Percentiles rank a stretch among this genome's conserved stretches.
Conservation (phyloP, 2,888 invertebrate species). For the Eupithecia pulchellata region DNA sequence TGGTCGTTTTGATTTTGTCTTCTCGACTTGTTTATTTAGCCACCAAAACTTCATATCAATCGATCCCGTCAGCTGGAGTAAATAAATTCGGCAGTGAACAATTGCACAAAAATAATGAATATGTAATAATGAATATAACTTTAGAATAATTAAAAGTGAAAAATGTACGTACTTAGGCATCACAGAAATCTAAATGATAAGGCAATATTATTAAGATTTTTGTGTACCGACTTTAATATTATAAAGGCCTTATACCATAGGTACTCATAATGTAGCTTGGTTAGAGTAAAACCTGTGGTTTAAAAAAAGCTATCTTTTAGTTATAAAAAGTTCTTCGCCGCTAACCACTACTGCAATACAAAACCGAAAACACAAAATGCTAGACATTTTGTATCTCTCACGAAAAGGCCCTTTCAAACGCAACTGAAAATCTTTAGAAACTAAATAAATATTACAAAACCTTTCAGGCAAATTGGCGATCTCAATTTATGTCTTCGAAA, state of each 20-base stretch:
- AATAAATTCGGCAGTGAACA: not conserved
- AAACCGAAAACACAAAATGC: slow-evolving; percentile 29
- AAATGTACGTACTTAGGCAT: not conserved
- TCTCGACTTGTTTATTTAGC: too few relatives aligned
- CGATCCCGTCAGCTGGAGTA: too few relatives aligned
- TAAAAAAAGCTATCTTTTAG: not conserved
- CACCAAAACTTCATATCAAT: too few relatives aligned
- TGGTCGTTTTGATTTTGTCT: too few relatives aligned
- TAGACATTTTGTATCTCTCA: slow-evolving; percentile 24
- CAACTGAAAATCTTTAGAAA: not conserved
- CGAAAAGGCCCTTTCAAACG: slow-evolving; percentile 23
- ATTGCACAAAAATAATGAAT: too few relatives aligned
- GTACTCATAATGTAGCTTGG: too few relatives aligned
- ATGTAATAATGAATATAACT: too few relatives aligned
- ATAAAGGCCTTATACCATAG: not conserved
- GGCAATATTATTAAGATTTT: too few relatives aligned
- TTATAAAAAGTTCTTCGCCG: not conserved
- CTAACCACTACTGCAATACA: slow-evolving; percentile 21
- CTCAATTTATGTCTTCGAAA: too few relatives aligned
- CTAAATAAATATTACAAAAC: too few relatives aligned
- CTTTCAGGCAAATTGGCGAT: too few relatives aligned
- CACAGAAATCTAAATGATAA: too few relatives aligned
- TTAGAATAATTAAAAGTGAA: not conserved
- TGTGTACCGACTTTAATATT: not conserved
- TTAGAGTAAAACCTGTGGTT: not conserved